Base-by-base conservation (phyloP, 2,113 vertebrate genomes). In the Cyphomyrus discorhynchus region DNA sequence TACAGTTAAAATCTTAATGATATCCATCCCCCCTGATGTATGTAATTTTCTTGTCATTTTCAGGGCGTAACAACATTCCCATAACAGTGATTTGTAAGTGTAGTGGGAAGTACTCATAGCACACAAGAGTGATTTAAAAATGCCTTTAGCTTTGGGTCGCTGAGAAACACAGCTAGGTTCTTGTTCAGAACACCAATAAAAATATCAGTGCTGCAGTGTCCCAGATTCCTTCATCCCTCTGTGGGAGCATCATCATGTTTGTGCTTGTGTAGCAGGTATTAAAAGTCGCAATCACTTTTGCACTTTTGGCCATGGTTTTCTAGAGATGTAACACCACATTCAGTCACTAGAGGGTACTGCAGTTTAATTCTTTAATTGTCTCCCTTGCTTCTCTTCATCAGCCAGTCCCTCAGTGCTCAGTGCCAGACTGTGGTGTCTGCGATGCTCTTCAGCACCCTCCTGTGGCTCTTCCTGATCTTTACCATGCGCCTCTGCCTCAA, bases 391-490 rank as follows among this genome's bases (percentile, higher is more conserved):
- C 27, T 52, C 62, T 70, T 86, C 53, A 56, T 11, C 91, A 97
- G 97, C 89, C 92, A 95, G 70, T 96, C 95, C 3, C 93, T 97
- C 91, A 97, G 96, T 11, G 89, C 92, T 17, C 96, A 97, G 91
- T 96, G 95, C 86, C 96, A 96, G 94, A 94, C 94, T 31, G 92
- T 97, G 91, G 80, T 97, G 62, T 97, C 96, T 0, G 95, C 97
- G 0, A 93, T 98, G 91, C 91, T 98, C 70, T 98, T 98, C 93
- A 97, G 97, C 90, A 97, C 97, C 0, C 95, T 96, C 88, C 94
- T 98, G 0, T 98, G 97, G 97, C 96, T 97, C 45, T 92, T 96
- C 24, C 96, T 98, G 87, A 97, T 98, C 92, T 96, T 97, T 93
- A 97, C 97, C 21, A 97, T 98, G 94, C 96, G 97, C 2, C 93